A percentile compares a stretch with the other conserved stretches of the same genome.
These are phyloP conservation scores for Drosophila seclusa DNA, from an alignment of 2,888 invertebrate genomes.

Conservation along the genomic window DNA sequence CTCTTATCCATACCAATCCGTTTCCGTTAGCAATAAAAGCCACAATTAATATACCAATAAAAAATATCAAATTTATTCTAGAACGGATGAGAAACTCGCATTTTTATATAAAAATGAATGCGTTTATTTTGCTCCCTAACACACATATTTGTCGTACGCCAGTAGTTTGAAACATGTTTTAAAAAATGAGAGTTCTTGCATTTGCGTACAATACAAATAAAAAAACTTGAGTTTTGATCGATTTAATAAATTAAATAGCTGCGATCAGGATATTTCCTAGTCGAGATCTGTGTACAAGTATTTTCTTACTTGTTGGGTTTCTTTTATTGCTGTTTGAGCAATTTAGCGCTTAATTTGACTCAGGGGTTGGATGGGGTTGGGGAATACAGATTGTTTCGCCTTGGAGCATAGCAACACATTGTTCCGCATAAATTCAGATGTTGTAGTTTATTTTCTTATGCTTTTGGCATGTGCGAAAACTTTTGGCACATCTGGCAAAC, in stretches of 20 bases:
- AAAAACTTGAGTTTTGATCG: not conserved
- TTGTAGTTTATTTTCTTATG: slow-evolving; percentile 16
- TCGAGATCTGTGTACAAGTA: not conserved
- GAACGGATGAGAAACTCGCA: not conserved
- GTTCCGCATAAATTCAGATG: slow-evolving; percentile 16
- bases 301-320: not conserved
- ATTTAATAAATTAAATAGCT: not conserved
- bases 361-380: not conserved
- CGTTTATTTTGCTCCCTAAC: not conserved
- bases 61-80: not conserved
- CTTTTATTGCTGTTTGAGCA: slow-evolving; percentile 24
- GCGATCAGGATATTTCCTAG: not conserved
- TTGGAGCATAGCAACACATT: slow-evolving; percentile 48
- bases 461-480: slow-evolving; percentile 64
- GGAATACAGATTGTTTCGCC: slow-evolving; percentile 22
- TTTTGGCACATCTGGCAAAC: slow-evolving; percentile 61
- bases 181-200: not conserved
- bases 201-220: not conserved
- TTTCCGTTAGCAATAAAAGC: not conserved
- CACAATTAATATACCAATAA: not conserved
- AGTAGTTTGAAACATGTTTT: not conserved
- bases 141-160: not conserved
- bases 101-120: not conserved
- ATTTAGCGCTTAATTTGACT: slow-evolving; percentile 56
- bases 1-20: not conserved